A percentile compares a stretch with the other conserved stretches of the same genome.
phyloP scores from a whole-genome alignment of 2,888 invertebrate species.

The Nemotelus pantherinus region DNA sequence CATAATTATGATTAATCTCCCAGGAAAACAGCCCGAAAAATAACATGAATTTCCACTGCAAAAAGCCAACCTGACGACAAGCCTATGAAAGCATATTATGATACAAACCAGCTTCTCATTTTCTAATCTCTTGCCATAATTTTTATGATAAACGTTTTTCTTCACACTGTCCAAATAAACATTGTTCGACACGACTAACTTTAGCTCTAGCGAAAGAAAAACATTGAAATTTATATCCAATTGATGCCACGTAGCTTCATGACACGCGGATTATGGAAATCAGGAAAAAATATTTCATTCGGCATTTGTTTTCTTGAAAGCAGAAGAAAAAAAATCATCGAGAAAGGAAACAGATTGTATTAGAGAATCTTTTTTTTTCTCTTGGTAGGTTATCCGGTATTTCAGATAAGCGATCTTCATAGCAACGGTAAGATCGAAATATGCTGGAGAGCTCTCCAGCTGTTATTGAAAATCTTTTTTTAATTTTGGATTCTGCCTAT shows the following conservation, averaged over 20 bases:
- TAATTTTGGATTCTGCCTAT: neutral
- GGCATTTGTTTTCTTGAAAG: neutral
- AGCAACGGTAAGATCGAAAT: neutral
- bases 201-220: neutral
- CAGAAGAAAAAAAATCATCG: neutral
- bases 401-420: constrained; percentile 29
- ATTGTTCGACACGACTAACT: neutral
- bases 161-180: constrained; percentile 13
- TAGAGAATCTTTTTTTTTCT: constrained; percentile 28
- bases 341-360: constrained; percentile 31
- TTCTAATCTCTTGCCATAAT: neutral
- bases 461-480: constrained; percentile 38
- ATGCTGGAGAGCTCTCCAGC: constrained; percentile 11
- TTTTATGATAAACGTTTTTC: constrained; percentile 30
- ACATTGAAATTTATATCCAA: neutral
- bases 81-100: constrained; percentile 7
- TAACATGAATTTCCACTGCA: neutral
- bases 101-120: constrained; percentile 16
- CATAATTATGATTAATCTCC: no score
- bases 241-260: neutral
- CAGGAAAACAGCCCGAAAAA: neutral
- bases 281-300: constrained; percentile 19
- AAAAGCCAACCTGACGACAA: neutral
- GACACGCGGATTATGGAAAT: constrained; percentile 3
- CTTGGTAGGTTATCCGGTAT: constrained; percentile 27